Evolutionary conservation across 1,140 invertebrate species (phyloP), one percentile per base, ranked within the genome.

Genomic region (Tetramorium simillimum): DNA sequence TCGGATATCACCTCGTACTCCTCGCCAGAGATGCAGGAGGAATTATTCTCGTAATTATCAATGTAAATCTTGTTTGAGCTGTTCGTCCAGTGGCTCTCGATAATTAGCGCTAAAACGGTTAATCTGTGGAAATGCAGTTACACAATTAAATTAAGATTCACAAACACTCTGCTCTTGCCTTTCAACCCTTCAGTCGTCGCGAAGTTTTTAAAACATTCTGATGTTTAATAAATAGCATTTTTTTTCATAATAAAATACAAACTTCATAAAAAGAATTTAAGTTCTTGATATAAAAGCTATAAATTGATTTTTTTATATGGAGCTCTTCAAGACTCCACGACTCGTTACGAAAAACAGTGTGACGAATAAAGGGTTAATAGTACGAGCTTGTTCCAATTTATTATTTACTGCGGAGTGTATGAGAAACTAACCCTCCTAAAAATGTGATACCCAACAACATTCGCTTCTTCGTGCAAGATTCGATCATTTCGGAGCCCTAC

Each of bases 11-110:
- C 94, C 75, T 96, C 96, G 90, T 96, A 97, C 21, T 96, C 95
- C 93, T 98, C 97, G 90, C 96, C 96, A 33, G 96, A 94, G 95
- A 96, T 96, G 93, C 97, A 98, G 37, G 96, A 97, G 3, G 97
- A 97, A 93, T 97, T 97, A 80, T 97, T 97, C 92, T 97, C 97
- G 18, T 97, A 96, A 89, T 92, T 93, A 63, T 95, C 94, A 46
- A 97, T 94, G 91, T 96, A 96, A 91, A 95, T 94, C 87, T 95
- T 95, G 65, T 93, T 96, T 5, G 95, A 91, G 53, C 94, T 96
- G 12, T 96, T 95, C 6, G 96, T 97, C 95, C 97, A 97, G 73
- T 97, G 96, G 40, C 97, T 98, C 94, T 98, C 97, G 62, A 98
- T 95, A 91, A 98, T 97, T 37, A 98, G 94, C 67, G 98, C 97